phyloP scores from a whole-genome alignment of 92 coral and sea anemone genomes.

The Hydrozoanthus gracilis region DNA sequence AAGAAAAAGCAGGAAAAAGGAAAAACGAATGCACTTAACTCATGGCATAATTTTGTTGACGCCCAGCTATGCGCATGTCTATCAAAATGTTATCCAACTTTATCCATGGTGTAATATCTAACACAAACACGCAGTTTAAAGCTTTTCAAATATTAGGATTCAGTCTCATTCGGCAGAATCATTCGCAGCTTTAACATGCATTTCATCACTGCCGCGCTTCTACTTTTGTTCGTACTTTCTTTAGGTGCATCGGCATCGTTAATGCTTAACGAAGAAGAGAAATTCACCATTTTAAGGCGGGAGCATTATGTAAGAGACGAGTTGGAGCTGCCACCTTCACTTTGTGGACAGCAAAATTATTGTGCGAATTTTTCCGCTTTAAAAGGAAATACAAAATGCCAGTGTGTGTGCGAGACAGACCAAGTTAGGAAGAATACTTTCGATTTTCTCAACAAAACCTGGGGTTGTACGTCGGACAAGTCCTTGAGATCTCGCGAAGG shows the following conservation, averaged over 20 bases:
- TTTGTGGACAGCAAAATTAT: conserved; percentile 1
- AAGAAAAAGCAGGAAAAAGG: too few relatives aligned
- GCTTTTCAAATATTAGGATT: too few relatives aligned
- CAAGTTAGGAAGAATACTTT: conserved; percentile 28
- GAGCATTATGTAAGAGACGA: conserved; percentile 30
- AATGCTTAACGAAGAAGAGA: background rate
- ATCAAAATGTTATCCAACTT: too few relatives aligned
- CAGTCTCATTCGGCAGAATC: too few relatives aligned
- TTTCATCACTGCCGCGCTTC: background rate
- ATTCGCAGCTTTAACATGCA: background rate
- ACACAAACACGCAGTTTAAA: too few relatives aligned
- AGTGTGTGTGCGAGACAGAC: conserved; percentile 1
- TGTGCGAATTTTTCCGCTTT: conserved; percentile 14
- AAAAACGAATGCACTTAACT: too few relatives aligned
- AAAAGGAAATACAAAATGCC: background rate
- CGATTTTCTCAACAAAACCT: background rate
- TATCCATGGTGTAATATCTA: too few relatives aligned
- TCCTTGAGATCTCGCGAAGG: conserved; percentile 24
- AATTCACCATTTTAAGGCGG: conserved; percentile 2
- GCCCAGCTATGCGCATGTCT: too few relatives aligned
- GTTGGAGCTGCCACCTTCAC: background rate
- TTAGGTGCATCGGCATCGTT: background rate
- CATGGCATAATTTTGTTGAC: too few relatives aligned
- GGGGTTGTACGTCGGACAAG: conserved; percentile 28
- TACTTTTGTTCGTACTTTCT: background rate